Evolutionary conservation across 2,888 invertebrate genomes (phyloP), one percentile per base, ranked within the genome.

Genomic region (Cryptus armator): DNA sequence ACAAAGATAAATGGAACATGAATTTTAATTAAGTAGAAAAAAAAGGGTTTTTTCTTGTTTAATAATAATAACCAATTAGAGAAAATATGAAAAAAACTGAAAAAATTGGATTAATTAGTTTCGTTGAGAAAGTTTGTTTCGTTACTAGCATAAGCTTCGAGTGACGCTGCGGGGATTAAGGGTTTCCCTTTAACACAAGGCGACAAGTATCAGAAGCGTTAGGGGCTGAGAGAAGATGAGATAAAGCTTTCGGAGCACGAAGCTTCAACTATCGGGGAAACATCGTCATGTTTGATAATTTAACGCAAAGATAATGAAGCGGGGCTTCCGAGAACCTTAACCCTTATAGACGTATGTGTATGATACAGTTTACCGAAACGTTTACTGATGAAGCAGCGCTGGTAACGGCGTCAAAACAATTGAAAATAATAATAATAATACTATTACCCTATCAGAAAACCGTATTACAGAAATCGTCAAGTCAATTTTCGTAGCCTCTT

Each of bases 221-320:
- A 32, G 44, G 9, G 10, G 32, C 14, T 12, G 10, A 3, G 48
- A 24, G 37, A 68, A 46, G 51, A 46, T 32, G 51, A 51, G 32
- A 19, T 12, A 5, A 44, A 74, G 67, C 37, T 74, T 59, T 46
- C 32, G 67, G 68, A 84, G 62, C 51, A 51, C 48, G 62, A 81
- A 56, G 46, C 64, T 53, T n/a, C 51, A 51, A 68, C 66, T 66
- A 64, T 53, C 59, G 19, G n/a, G 37, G 37, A 37, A 29, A 56
- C 24, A 62, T 62, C 59, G 19, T 19, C 72, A 29, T 56, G 43
- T 29, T 16, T 14, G 56, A 66, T 29, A 44, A 67, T 80, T 64
- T 44, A 32, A 53, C 59, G 43, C 46, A 70, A 43, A 51, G 71
- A 74, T 70, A 76, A 66, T 46, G 37, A 46, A 53, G 68, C 16